Evolutionary conservation across 1,140 invertebrate genomes (phyloP).

Genomic region (Drosophila rhopaloa): DNA sequence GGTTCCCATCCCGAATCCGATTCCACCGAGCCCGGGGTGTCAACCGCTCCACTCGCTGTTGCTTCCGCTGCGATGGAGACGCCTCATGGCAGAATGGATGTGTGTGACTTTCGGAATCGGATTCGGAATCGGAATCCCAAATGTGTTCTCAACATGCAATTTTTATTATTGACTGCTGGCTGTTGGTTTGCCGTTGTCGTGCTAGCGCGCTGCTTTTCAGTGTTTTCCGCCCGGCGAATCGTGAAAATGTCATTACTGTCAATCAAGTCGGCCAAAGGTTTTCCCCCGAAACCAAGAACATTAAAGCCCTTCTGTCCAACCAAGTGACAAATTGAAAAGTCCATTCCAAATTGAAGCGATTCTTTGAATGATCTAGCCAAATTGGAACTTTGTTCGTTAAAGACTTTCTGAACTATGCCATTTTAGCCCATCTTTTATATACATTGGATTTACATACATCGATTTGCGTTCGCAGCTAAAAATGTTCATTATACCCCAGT

Average conservation of each 20-base stretch:
- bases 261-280: slow-evolving; percentile 68
- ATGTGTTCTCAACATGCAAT: slow-evolving; percentile 80
- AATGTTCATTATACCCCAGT: too few species aligned
- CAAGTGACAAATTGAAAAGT: slow-evolving; percentile 51
- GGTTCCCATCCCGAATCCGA: neutral
- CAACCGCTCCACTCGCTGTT: slow-evolving; percentile 31
- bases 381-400: too few species aligned
- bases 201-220: slow-evolving; percentile 72
- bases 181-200: slow-evolving; percentile 56
- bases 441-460: too few species aligned
- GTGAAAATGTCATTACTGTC: slow-evolving; percentile 81
- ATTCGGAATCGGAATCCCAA: slow-evolving; percentile 64
- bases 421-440: too few species aligned
- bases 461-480: too few species aligned
- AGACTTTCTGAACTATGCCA: too few species aligned
- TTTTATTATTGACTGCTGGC: slow-evolving; percentile 76
- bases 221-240: slow-evolving; percentile 77
- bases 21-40: slow-evolving; percentile 16
- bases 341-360: slow-evolving; percentile 32
- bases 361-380: neutral
- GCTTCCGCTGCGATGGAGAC: slow-evolving; percentile 40
- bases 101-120: slow-evolving; percentile 59
- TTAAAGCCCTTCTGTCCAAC: slow-evolving; percentile 55
- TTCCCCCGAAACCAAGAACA: slow-evolving; percentile 53
- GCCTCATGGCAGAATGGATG: slow-evolving; percentile 21